phyloP scores from a whole-genome alignment of 2,797 vertebrate species.

The Brotula barbata region DNA sequence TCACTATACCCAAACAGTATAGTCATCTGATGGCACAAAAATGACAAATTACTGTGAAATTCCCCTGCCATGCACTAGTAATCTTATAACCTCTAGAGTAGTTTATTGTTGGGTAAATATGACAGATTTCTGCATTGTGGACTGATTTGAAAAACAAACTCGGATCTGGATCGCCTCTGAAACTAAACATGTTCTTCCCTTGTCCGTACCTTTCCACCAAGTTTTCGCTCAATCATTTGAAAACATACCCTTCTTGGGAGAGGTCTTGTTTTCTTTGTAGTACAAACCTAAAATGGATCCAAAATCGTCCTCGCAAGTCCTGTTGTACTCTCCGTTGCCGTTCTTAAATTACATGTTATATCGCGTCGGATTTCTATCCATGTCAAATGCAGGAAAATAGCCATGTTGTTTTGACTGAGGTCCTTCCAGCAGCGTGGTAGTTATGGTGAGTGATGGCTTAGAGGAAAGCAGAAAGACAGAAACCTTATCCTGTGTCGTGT shows the following conservation, averaged over 20 bases:
- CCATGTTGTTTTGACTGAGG: slow-evolving; percentile 47
- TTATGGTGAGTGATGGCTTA: slow-evolving; percentile 55
- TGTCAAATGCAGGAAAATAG: slow-evolving; percentile 24
- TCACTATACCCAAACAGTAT: not conserved
- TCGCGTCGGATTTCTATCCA: slow-evolving; percentile 11
- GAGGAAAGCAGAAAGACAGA: slow-evolving; percentile 56
- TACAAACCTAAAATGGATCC: not conserved
- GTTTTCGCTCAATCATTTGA: too few relatives aligned
- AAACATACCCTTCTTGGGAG: not conserved
- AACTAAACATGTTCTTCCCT: too few relatives aligned
- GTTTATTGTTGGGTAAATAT: not conserved
- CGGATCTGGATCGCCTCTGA: too few relatives aligned
- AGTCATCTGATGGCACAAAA: not conserved
- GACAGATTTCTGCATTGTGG: not conserved
- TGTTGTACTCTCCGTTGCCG: not conserved
- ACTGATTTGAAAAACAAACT: too few relatives aligned
- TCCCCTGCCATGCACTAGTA: not conserved
- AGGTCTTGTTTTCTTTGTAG: not conserved
- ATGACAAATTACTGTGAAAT: not conserved
- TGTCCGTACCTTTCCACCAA: too few relatives aligned
- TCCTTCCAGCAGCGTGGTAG: slow-evolving; percentile 35
- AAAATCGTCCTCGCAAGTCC: not conserved
- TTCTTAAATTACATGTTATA: slow-evolving; percentile 18
- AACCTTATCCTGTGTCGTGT: slow-evolving; percentile 58
- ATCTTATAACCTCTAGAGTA: not conserved